Conservation (phyloP, 2,113 vertebrate species). For the Sitta europaea region DNA sequence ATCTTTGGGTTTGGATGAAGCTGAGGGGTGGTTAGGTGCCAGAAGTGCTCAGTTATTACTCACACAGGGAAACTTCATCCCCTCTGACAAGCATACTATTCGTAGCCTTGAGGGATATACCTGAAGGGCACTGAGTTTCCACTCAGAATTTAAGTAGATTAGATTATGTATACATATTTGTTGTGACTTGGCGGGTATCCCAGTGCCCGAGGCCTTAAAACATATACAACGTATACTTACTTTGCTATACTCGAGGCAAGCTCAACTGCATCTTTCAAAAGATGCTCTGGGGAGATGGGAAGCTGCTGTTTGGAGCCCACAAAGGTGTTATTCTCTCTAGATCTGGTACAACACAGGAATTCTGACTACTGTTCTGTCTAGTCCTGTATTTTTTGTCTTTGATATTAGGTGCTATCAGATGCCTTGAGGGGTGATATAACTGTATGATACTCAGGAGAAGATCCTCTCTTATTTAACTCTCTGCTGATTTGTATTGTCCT, state of each 20-base stretch:
- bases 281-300: slow-evolving; percentile 17
- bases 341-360: neutral
- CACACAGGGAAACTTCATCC: slow-evolving; percentile 20
- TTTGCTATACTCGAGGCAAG: neutral
- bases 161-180: slow-evolving; percentile 60
- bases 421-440: neutral
- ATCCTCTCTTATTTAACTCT: neutral
- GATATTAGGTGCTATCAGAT: neutral
- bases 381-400: slow-evolving; percentile 23
- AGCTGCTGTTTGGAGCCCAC: neutral
- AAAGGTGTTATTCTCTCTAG: neutral
- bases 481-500: neutral
- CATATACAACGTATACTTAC: too few species aligned
- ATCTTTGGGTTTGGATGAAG: neutral
- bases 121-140: slow-evolving; percentile 55
- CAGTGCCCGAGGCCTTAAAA: slow-evolving; percentile 27
- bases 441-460: neutral
- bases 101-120: slow-evolving; percentile 43
- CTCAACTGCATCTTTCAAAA: neutral
- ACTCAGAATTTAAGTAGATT: slow-evolving; percentile 47
- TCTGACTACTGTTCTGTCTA: slow-evolving; percentile 16
- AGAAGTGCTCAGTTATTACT: neutral
- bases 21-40: neutral
- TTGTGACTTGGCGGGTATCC: slow-evolving; percentile 48
- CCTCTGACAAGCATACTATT: slow-evolving; percentile 38